Conservation (phyloP, 2,113 vertebrate genomes). For the Motacilla alba region DNA sequence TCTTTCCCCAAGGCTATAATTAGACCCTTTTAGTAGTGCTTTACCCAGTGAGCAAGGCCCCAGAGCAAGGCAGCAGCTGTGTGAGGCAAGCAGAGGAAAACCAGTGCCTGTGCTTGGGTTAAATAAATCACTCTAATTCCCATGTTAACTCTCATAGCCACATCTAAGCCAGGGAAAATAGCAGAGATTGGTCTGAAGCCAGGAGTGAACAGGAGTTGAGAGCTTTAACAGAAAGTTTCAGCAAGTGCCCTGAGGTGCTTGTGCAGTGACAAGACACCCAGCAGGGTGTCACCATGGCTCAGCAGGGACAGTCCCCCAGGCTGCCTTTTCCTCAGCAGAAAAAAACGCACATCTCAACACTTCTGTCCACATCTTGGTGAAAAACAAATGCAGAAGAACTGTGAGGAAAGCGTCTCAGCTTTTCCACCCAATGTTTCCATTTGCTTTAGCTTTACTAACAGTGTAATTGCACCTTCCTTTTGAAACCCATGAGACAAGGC, state of each 20-base stretch:
- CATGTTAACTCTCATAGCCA: not conserved
- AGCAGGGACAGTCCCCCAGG: not conserved
- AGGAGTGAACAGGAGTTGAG: not conserved
- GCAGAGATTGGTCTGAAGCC: not conserved
- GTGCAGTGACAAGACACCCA: not conserved
- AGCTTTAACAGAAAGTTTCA: not conserved
- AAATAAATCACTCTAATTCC: slow-evolving; percentile 42
- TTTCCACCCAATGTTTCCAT: rapidly evolving
- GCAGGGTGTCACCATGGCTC: not conserved
- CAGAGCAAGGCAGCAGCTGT: not conserved
- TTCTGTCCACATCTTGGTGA: not conserved
- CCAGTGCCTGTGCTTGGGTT: not conserved
- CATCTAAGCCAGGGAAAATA: slow-evolving; percentile 23
- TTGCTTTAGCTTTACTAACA: not conserved
- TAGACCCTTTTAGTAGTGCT: not conserved
- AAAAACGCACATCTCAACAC: not conserved
- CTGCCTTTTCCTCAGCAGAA: not conserved
- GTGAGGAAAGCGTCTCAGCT: not conserved
- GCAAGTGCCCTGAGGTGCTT: not conserved
- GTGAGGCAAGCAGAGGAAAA: not conserved
- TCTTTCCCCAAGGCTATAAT: not conserved
- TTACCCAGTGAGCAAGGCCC: not conserved
- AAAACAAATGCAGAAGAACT: not conserved
- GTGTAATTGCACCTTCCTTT: not conserved
- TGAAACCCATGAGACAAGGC: not conserved